Evolutionary conservation across 1,140 invertebrate genomes (phyloP).

Genomic region (Zaprionus davidi): DNA sequence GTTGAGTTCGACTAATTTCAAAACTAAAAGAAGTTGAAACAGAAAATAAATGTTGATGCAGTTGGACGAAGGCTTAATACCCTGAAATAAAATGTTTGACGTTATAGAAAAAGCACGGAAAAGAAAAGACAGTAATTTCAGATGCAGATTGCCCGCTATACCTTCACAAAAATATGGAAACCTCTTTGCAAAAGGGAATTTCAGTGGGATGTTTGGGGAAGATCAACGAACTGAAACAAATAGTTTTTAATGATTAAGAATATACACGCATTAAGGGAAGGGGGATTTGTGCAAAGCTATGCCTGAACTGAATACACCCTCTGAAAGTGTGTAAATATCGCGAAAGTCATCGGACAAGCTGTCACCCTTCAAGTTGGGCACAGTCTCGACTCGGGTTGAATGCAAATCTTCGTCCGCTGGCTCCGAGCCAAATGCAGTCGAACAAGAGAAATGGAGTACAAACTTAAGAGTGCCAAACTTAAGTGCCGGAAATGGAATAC

Average conservation of each 20-base stretch:
- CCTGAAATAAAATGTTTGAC: neutral
- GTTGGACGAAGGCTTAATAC: neutral
- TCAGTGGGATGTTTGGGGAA: too few relatives aligned
- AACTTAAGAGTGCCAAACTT: slow-evolving; percentile 46
- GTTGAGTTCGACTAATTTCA: neutral
- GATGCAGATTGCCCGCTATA: too few relatives aligned
- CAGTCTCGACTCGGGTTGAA: slow-evolving; percentile 12
- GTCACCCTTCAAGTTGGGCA: neutral
- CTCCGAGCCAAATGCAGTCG: slow-evolving; percentile 41
- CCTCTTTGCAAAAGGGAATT: too few relatives aligned
- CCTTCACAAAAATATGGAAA: too few relatives aligned
- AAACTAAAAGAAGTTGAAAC: neutral
- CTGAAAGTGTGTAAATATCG: neutral
- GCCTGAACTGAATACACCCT: neutral
- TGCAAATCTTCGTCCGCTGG: slow-evolving; percentile 58
- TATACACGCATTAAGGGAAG: neutral
- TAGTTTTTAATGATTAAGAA: neutral
- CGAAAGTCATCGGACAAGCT: neutral
- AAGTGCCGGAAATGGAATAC: slow-evolving; percentile 71
- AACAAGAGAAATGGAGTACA: slow-evolving; percentile 1
- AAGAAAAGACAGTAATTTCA: too few relatives aligned
- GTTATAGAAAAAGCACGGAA: too few relatives aligned
- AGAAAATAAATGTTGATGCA: neutral
- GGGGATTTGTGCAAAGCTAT: neutral
- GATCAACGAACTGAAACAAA: too few relatives aligned